Conservation (phyloP, 2,888 invertebrate genomes). For the Drosophila mercatorum region DNA sequence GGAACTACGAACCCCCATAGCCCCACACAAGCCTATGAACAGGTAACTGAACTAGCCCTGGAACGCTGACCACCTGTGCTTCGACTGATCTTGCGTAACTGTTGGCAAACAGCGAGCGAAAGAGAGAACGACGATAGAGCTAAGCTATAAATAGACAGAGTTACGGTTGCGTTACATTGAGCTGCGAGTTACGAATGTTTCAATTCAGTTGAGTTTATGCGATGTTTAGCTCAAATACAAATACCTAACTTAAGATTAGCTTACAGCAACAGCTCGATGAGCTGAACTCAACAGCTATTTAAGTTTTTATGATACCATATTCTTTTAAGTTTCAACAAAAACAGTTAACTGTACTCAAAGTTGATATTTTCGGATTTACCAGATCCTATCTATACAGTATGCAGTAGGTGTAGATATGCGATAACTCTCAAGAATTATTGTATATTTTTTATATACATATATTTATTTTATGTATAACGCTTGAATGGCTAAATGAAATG, state of each 20-base stretch:
- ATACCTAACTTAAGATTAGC: background rate
- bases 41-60: background rate
- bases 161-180: background rate
- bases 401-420: too few species aligned
- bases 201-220: background rate
- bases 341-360: too few species aligned
- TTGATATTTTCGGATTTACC: too few species aligned
- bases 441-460: too few species aligned
- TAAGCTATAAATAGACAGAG: background rate
- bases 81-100: constrained; percentile 7
- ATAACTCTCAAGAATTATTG: too few species aligned
- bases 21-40: background rate
- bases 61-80: background rate
- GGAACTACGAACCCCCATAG: too few species aligned
- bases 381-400: too few species aligned
- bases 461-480: too few species aligned
- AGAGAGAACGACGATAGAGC: background rate
- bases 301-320: background rate
- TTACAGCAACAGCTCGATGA: background rate
- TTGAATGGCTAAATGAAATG: too few species aligned
- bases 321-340: background rate
- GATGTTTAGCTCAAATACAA: background rate
- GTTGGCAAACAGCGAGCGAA: background rate
- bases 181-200: background rate
- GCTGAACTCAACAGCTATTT: background rate